Conservation (phyloP, 1,140 invertebrate genomes). For the Linepithema humile region DNA sequence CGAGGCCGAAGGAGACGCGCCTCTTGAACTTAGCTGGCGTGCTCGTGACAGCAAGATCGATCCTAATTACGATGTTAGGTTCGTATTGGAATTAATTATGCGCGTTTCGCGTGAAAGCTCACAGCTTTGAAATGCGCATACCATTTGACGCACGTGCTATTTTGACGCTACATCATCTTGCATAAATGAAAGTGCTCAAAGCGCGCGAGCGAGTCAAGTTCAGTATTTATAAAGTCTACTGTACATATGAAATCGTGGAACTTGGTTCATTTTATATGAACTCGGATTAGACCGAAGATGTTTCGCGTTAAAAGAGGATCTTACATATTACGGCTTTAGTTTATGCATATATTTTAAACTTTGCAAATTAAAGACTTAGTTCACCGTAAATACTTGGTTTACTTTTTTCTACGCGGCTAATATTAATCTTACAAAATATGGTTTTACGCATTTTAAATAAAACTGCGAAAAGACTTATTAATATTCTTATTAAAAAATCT, state of each 20-base stretch:
- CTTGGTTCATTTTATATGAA: too few species aligned
- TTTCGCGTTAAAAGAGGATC: background rate
- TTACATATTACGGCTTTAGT: background rate
- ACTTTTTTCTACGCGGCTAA: too few species aligned
- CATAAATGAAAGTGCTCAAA: background rate
- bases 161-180: background rate
- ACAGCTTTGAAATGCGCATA: background rate
- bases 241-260: too few species aligned
- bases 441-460: too few species aligned
- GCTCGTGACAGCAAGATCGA: slow-evolving; percentile 83
- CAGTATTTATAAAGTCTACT: background rate
- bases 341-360: too few species aligned
- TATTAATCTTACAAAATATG: too few species aligned
- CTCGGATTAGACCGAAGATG: background rate
- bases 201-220: background rate
- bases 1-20: slow-evolving; percentile 87
- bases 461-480: too few species aligned
- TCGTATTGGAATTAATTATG: slow-evolving; percentile 73
- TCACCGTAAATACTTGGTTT: too few species aligned
- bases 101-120: slow-evolving; percentile 32
- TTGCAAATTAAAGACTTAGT: too few species aligned
- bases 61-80: slow-evolving; percentile 84
- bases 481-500: too few species aligned
- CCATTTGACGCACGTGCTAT: background rate
- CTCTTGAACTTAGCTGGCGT: slow-evolving; percentile 87